Percentiles rank a stretch among this genome's conserved stretches.
Conservation (phyloP, 2,113 vertebrate species). For the Mionectes macconnelli region DNA sequence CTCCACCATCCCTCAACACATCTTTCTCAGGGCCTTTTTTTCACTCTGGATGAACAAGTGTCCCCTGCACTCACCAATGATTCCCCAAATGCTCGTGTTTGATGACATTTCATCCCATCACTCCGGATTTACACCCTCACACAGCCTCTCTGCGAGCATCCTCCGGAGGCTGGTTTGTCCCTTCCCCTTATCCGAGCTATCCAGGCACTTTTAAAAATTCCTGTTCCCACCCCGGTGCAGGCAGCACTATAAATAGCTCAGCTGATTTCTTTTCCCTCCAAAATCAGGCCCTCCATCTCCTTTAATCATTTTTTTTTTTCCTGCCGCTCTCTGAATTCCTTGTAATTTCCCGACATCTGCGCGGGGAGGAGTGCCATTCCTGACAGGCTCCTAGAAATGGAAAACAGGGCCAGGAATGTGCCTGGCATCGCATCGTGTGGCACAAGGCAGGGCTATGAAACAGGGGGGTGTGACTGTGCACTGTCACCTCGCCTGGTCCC, state of each 20-base stretch:
- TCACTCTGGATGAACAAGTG: neutral
- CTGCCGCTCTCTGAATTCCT: conserved; percentile 57
- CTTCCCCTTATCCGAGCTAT: neutral
- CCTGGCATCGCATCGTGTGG: neutral
- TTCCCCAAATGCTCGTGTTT: neutral
- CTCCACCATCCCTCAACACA: neutral
- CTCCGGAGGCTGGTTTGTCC: neutral
- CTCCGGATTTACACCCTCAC: neutral
- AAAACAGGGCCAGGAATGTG: neutral
- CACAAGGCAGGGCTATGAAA: neutral
- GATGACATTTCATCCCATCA: neutral
- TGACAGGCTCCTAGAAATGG: conserved; percentile 37
- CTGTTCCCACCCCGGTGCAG: neutral
- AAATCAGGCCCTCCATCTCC: conserved; percentile 53
- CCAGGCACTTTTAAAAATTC: neutral
- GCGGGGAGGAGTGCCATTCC: conserved; percentile 12
- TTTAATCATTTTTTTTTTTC: conserved; percentile 28
- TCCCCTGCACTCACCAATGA: accelerated
- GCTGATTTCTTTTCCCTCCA: conserved; percentile 49
- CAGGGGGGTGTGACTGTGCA: neutral
- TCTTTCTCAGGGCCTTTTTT: neutral
- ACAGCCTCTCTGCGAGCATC: neutral
- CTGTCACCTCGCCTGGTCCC: neutral
- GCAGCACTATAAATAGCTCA: conserved; percentile 25
- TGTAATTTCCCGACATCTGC: conserved; percentile 55